Percentiles rank a stretch among this genome's conserved stretches.
Evolutionary conservation across 2,113 vertebrate genomes (phyloP).

Genomic region (Brachirus orientalis): DNA sequence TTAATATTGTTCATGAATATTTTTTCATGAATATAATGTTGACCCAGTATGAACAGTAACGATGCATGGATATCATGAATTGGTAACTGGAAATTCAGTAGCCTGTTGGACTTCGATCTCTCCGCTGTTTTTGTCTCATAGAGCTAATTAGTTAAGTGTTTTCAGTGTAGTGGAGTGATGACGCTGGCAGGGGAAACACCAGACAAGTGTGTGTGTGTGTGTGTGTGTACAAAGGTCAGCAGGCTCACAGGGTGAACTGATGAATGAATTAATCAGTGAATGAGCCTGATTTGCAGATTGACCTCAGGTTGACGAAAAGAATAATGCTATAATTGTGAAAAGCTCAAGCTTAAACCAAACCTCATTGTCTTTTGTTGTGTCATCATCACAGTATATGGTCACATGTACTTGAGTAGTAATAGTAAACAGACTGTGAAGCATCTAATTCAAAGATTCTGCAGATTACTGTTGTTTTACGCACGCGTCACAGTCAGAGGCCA

Average conservation of each 20-base stretch:
- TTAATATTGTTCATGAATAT: too few relatives aligned
- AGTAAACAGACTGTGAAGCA: too few relatives aligned
- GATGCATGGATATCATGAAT: background rate
- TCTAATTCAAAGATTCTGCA: background rate
- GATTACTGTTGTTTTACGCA: too few relatives aligned
- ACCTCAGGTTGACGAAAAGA: background rate
- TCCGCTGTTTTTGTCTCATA: background rate
- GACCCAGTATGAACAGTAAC: too few relatives aligned
- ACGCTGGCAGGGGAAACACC: conserved; percentile 63
- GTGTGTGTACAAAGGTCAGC: conserved; percentile 63
- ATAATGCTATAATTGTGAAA: background rate
- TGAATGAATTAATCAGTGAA: conserved; percentile 9
- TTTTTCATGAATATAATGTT: too few relatives aligned
- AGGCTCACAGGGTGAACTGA: conserved; percentile 46
- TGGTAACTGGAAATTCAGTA: background rate
- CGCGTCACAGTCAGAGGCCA: too few relatives aligned
- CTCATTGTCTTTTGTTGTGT: background rate
- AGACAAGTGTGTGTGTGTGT: conserved; percentile 5
- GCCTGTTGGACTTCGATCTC: background rate
- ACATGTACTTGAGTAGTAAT: background rate
- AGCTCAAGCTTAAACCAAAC: conserved; percentile 11
- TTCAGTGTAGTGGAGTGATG: conserved; percentile 53
- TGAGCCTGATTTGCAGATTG: background rate
- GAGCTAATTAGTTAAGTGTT: background rate
- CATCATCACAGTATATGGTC: background rate